These are phyloP conservation scores for Diorhabda elongata DNA, from an alignment of 1,140 invertebrate genomes.

Conservation along the genomic window DNA sequence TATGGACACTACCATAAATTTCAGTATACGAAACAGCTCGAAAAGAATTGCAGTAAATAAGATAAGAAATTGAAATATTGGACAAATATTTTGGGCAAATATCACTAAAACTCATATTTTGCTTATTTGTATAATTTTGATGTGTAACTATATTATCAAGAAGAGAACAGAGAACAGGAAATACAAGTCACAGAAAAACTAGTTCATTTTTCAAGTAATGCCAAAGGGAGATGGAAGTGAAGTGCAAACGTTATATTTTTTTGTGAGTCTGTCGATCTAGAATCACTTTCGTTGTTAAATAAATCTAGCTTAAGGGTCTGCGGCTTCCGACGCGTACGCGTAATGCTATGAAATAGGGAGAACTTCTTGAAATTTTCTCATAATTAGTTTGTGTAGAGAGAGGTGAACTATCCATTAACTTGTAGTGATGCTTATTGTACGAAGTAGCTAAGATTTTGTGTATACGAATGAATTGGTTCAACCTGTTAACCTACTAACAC, in stretches of 20 bases:
- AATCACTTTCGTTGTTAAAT: constrained; percentile 1
- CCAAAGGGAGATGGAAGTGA: not conserved
- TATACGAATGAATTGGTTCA: no score
- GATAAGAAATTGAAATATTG: no score
- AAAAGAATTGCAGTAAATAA: no score
- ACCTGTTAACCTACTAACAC: no score
- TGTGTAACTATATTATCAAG: no score
- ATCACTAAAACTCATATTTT: no score
- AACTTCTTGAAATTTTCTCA: not conserved
- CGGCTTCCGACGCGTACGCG: not conserved
- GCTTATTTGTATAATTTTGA: no score
- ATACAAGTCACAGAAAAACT: not conserved
- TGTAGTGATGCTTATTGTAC: not conserved
- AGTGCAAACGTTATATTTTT: not conserved
- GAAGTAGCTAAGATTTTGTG: no score
- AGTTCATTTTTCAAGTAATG: not conserved
- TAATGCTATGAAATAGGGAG: not conserved
- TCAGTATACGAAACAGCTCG: no score
- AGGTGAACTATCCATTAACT: not conserved
- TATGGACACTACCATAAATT: no score
- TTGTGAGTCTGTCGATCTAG: not conserved
- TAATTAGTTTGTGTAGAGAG: constrained; percentile 2
- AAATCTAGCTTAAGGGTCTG: constrained; percentile 1
- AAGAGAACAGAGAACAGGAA: no score
- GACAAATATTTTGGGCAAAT: no score